Conservation (phyloP, 1,140 invertebrate species). For the Bombus turneri region DNA sequence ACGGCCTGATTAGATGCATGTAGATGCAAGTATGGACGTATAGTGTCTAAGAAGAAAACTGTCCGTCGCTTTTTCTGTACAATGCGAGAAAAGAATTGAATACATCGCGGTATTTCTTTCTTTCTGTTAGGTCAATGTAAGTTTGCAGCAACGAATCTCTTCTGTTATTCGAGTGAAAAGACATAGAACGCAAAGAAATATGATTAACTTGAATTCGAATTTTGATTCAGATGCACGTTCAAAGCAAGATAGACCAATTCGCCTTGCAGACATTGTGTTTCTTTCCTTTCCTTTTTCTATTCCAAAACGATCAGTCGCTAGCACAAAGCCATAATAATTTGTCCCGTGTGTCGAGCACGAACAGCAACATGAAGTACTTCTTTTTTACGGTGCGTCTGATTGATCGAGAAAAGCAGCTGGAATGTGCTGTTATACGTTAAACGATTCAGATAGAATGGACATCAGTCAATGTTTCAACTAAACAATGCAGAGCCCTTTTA, state of each 20-base stretch:
- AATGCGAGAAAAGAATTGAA: not conserved
- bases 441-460: slow-evolving; percentile 63
- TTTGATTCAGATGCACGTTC: slow-evolving; percentile 52
- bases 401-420: slow-evolving; percentile 69
- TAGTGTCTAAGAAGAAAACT: slow-evolving; percentile 4
- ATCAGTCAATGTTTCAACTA: slow-evolving; percentile 66
- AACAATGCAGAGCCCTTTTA: slow-evolving; percentile 69
- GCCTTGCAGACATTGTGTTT: not conserved
- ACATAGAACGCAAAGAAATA: not conserved
- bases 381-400: slow-evolving; percentile 51
- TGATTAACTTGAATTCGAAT: slow-evolving; percentile 1
- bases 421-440: slow-evolving; percentile 70
- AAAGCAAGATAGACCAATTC: slow-evolving; percentile 49
- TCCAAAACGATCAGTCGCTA: slow-evolving; percentile 36
- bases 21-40: slow-evolving; percentile 19
- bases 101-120: slow-evolving; percentile 11
- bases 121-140: slow-evolving; percentile 17
- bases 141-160: not conserved
- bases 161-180: too few relatives aligned
- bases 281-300: slow-evolving; percentile 10
- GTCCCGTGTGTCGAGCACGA: slow-evolving; percentile 22
- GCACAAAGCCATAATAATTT: slow-evolving; percentile 31
- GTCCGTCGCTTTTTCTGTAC: slow-evolving; percentile 13
- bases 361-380: slow-evolving; percentile 41
- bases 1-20: slow-evolving; percentile 18